Conservation (phyloP, 2,888 invertebrate species). For the Leucoma salicis region DNA sequence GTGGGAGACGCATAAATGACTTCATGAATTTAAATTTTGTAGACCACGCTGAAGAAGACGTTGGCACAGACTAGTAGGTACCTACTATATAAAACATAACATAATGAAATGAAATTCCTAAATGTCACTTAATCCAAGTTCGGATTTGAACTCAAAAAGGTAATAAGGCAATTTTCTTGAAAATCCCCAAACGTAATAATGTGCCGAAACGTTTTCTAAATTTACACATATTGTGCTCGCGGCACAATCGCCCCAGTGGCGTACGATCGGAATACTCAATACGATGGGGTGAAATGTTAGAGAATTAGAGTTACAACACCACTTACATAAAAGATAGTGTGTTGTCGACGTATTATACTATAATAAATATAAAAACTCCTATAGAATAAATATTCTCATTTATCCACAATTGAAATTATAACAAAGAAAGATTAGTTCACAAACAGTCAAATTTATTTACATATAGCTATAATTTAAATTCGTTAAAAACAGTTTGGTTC, state of each 20-base stretch:
- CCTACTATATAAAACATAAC: no score
- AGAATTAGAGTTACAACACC: conserved; percentile 47
- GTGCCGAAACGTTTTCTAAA: conserved; percentile 79
- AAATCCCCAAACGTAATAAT: conserved; percentile 81
- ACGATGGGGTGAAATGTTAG: conserved; percentile 57
- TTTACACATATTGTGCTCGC: conserved; percentile 79
- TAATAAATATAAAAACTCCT: no score
- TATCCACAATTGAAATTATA: no score
- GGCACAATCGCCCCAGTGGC: conserved; percentile 67
- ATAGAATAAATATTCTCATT: neutral
- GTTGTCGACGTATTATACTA: no score
- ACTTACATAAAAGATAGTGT: no score
- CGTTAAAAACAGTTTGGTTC: conserved; percentile 72
- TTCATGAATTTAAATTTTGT: no score
- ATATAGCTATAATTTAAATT: neutral
- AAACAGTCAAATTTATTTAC: neutral
- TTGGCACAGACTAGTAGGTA: no score
- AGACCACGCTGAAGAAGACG: no score
- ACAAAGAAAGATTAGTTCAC: neutral
- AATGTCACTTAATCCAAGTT: conserved; percentile 70
- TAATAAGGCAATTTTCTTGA: conserved; percentile 81
- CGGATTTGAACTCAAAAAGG: conserved; percentile 71
- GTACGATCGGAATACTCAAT: conserved; percentile 74
- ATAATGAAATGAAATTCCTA: no score
- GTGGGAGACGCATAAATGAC: no score